These are phyloP conservation scores for Carcinoscorpius rotundicauda DNA, from an alignment of 1,140 invertebrate species.

Conservation along the genomic window DNA sequence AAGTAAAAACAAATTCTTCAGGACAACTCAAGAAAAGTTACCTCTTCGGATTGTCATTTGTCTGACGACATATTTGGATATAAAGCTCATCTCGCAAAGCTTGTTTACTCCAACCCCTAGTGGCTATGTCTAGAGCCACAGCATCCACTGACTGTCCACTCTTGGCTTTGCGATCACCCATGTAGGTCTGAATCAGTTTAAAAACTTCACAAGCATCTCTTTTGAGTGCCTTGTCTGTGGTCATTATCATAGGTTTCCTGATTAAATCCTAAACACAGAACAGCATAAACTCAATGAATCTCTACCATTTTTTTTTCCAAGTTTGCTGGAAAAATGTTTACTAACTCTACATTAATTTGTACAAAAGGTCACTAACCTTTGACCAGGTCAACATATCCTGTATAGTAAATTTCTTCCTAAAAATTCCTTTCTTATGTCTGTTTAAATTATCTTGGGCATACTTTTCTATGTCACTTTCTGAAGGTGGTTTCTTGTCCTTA, in stretches of 20 bases:
- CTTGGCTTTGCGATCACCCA: slow-evolving; percentile 85
- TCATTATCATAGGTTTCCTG: slow-evolving; percentile 82
- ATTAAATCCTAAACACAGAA: slow-evolving; percentile 52
- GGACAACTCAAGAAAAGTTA: slow-evolving; percentile 22
- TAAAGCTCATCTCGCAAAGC: slow-evolving; percentile 80
- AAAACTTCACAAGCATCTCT: slow-evolving; percentile 87
- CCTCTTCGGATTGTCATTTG: slow-evolving; percentile 81
- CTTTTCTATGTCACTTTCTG: slow-evolving; percentile 56
- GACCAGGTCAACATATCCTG: slow-evolving; percentile 89
- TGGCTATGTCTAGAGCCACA: slow-evolving; percentile 79
- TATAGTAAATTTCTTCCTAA: slow-evolving; percentile 65
- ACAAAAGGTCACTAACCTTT: slow-evolving; percentile 38
- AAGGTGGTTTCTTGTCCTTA: slow-evolving; percentile 26
- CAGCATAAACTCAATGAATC: no score
- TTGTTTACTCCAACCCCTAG: slow-evolving; percentile 63
- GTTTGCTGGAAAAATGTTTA: no score
- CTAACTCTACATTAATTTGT: no score
- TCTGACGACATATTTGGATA: slow-evolving; percentile 88
- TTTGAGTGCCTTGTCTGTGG: slow-evolving; percentile 72
- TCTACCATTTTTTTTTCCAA: no score
- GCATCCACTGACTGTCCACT: slow-evolving; percentile 70
- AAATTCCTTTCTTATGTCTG: slow-evolving; percentile 74
- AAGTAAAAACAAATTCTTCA: no score
- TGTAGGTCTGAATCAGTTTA: slow-evolving; percentile 89
- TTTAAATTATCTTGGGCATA: slow-evolving; percentile 90